Conservation (phyloP, 2,888 invertebrate species). For the Acleris laterana region DNA sequence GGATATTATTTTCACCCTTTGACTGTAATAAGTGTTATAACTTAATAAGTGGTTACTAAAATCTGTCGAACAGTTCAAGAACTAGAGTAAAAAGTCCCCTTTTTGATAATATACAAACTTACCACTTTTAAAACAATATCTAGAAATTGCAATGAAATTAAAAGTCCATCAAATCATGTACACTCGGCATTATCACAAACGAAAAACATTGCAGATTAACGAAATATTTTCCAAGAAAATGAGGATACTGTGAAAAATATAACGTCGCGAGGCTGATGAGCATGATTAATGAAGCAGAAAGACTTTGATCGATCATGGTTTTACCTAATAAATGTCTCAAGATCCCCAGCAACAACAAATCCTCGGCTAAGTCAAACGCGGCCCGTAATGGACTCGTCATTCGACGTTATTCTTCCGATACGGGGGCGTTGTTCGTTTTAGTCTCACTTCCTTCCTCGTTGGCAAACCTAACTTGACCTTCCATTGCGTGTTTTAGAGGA, state of each 20-base stretch:
- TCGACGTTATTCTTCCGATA: constrained; percentile 26
- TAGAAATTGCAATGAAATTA: too few species aligned
- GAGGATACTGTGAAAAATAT: constrained; percentile 68
- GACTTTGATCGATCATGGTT: constrained; percentile 81
- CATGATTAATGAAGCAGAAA: constrained; percentile 80
- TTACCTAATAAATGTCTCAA: constrained; percentile 75
- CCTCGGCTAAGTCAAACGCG: constrained; percentile 56
- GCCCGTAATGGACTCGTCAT: constrained; percentile 57
- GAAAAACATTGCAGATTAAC: constrained; percentile 52
- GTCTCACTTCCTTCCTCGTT: neutral
- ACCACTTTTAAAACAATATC: too few species aligned
- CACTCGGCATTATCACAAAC: constrained; percentile 36
- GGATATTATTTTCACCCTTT: too few species aligned
- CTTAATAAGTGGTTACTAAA: too few species aligned
- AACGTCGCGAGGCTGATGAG: constrained; percentile 66
- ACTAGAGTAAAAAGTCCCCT: too few species aligned
- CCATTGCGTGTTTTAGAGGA: too few species aligned
- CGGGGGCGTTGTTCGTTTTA: constrained; percentile 15
- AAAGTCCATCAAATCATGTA: neutral
- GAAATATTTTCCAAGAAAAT: constrained; percentile 62
- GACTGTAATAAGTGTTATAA: too few species aligned
- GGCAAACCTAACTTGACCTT: too few species aligned
- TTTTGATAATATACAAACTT: too few species aligned
- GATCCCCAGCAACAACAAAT: constrained; percentile 58
- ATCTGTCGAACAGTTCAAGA: too few species aligned